Percentiles rank a stretch among this genome's conserved stretches.
Evolutionary conservation across 2,113 vertebrate genomes (phyloP).

Genomic region (Cebus imitator): DNA sequence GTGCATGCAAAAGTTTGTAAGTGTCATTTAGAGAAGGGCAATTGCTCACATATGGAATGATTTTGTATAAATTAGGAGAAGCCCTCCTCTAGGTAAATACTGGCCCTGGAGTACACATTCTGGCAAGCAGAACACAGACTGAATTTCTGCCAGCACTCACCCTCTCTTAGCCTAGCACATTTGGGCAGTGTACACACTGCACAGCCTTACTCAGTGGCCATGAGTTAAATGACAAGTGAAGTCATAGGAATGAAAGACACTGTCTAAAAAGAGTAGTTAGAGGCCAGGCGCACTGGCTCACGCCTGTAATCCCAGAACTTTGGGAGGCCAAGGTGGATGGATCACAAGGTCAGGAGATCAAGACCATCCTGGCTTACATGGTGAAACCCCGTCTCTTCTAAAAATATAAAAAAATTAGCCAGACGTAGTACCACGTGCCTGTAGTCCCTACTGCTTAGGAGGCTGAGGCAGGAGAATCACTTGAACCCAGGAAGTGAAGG

Average conservation of each 20-base stretch:
- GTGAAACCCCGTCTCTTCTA: too few species aligned
- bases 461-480: too few species aligned
- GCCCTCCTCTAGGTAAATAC: background rate
- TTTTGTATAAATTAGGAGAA: background rate
- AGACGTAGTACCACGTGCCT: too few species aligned
- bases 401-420: too few species aligned
- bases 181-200: background rate
- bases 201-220: background rate
- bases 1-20: background rate
- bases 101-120: too few species aligned
- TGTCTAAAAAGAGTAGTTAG: background rate
- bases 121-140: background rate
- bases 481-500: too few species aligned
- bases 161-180: background rate
- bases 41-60: background rate
- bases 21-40: background rate
- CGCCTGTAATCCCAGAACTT: too few species aligned
- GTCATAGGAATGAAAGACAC: background rate
- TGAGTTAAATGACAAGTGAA: background rate
- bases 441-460: too few species aligned
- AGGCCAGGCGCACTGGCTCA: too few species aligned
- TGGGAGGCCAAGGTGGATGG: too few species aligned
- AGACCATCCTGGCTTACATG: too few species aligned
- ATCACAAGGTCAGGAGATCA: too few species aligned
- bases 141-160: background rate